These are phyloP conservation scores for Temnothorax curvispinosus DNA, from an alignment of 1,140 invertebrate species.

Conservation along the genomic window DNA sequence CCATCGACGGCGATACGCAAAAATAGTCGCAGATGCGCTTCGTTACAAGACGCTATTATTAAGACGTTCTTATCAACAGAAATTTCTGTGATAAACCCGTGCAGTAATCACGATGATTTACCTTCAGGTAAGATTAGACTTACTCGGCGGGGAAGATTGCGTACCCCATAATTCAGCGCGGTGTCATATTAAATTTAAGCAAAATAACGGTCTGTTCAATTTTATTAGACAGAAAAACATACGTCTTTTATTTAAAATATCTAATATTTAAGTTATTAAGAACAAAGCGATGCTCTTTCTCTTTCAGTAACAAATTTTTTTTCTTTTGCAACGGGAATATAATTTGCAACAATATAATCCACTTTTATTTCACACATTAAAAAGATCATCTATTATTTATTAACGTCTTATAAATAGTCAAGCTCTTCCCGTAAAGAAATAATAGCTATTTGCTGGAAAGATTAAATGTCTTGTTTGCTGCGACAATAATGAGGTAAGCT, in stretches of 20 bases:
- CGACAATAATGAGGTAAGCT: not conserved
- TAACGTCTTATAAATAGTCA: not conserved
- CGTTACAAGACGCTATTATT: not conserved
- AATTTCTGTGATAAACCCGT: not conserved
- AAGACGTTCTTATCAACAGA: slow-evolving; percentile 9
- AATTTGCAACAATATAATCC: not conserved
- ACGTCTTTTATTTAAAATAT: not conserved
- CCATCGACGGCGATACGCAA: not conserved
- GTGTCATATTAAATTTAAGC: not conserved
- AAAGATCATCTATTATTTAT: not conserved
- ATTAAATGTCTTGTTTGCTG: slow-evolving; percentile 6
- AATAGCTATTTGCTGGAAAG: not conserved
- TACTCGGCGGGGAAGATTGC: not conserved
- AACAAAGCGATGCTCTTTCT: not conserved
- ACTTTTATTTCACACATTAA: not conserved
- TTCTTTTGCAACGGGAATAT: not conserved
- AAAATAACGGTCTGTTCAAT: not conserved
- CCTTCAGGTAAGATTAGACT: slow-evolving; percentile 3
- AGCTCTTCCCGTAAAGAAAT: not conserved
- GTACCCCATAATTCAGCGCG: not conserved
- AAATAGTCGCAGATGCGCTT: not conserved
- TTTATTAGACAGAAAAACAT: not conserved
- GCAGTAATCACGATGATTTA: slow-evolving; percentile 7
- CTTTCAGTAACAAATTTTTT: not conserved
- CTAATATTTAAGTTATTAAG: not conserved